Conservation (phyloP, 2,797 vertebrate species). For the Rhabdomys pumilio region DNA sequence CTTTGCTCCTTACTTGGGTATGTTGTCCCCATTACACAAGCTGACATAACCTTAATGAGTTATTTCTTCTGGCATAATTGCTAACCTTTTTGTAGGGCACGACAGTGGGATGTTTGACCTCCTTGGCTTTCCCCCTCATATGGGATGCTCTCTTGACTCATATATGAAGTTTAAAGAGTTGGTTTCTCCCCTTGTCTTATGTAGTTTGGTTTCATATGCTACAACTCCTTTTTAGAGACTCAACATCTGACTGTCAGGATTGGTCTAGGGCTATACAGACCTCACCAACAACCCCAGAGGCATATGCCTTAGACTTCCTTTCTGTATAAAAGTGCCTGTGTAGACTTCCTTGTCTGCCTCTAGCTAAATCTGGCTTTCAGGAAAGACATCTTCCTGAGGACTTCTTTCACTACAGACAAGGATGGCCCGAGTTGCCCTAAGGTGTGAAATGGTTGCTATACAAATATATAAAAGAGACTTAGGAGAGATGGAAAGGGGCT, state of each 20-base stretch:
- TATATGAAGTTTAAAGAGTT: slow-evolving; percentile 14
- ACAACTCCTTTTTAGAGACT: not conserved
- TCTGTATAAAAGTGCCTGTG: not conserved
- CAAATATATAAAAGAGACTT: not conserved
- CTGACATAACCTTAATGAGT: not conserved
- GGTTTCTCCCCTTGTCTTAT: not conserved
- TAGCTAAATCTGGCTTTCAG: not conserved
- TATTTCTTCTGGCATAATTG: not conserved
- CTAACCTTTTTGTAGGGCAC: not conserved
- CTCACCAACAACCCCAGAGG: not conserved
- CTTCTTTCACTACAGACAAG: not conserved
- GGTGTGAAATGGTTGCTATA: not conserved
- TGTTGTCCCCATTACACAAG: too few relatives aligned
- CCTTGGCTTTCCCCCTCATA: not conserved
- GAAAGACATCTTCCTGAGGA: not conserved
- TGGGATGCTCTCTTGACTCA: not conserved
- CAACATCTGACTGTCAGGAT: not conserved
- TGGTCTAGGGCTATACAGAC: not conserved
- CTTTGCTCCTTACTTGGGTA: not conserved
- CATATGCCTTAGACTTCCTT: not conserved
- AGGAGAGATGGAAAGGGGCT: not conserved
- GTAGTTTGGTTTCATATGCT: not conserved
- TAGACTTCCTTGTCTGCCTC: not conserved
- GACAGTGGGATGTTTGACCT: rapidly evolving
- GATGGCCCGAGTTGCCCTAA: not conserved